Percentiles rank a stretch among this genome's conserved stretches.
Evolutionary conservation across 2,797 vertebrate genomes (phyloP).

Genomic region (Tinamus major): DNA sequence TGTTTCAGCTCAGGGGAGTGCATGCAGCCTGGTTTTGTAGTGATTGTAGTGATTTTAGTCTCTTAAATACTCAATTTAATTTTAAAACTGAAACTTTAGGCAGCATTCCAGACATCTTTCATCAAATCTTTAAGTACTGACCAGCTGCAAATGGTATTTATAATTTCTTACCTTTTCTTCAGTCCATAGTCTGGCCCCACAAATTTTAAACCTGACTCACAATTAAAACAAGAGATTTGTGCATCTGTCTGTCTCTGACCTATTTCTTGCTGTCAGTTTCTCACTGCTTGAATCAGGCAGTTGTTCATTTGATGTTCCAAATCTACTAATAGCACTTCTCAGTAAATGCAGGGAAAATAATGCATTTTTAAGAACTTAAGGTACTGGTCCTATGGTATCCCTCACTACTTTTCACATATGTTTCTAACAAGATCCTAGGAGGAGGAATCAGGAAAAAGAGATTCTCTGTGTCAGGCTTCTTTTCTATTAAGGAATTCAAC

Average conservation of each 20-base stretch:
- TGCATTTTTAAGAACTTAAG: fast-evolving
- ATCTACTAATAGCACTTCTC: neutral
- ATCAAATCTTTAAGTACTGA: neutral
- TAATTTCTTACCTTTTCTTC: neutral
- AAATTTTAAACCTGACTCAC: neutral
- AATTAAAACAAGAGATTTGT: neutral
- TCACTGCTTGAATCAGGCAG: neutral
- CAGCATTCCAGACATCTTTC: neutral
- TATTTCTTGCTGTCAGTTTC: neutral
- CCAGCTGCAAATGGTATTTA: neutral
- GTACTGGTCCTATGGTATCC: neutral
- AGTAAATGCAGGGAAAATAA: neutral
- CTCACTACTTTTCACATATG: neutral
- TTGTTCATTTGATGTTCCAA: neutral
- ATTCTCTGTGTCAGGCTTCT: neutral
- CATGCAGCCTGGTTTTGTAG: neutral
- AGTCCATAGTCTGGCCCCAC: neutral
- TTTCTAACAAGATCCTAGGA: neutral
- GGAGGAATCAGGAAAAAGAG: neutral
- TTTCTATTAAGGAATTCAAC: neutral
- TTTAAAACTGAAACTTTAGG: neutral
- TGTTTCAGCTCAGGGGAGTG: neutral
- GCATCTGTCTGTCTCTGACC: neutral
- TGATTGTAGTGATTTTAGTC: neutral
- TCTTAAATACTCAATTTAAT: neutral